A percentile compares a stretch with the other conserved stretches of the same genome.
These are phyloP conservation scores for Holacanthus passer DNA, from an alignment of 2,113 vertebrate species.

Conservation along the genomic window DNA sequence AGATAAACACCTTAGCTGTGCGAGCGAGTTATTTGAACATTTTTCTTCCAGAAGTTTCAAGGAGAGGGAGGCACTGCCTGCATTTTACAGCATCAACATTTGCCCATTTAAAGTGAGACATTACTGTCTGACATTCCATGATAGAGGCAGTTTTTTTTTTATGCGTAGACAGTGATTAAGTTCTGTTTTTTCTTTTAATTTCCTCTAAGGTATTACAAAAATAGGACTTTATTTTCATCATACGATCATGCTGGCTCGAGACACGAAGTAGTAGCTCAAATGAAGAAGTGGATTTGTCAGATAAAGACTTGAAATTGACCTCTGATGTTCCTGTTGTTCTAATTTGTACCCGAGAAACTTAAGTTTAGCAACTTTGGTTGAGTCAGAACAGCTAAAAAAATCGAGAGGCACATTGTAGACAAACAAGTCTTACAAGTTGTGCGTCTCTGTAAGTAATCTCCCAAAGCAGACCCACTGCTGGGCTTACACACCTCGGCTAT, in stretches of 20 bases:
- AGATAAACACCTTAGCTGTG: slow-evolving; percentile 67
- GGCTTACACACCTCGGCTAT: slow-evolving; percentile 53
- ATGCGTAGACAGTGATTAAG: not conserved
- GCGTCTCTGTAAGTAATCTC: slow-evolving; percentile 51
- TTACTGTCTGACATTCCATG: not conserved
- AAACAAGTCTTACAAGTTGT: slow-evolving; percentile 41
- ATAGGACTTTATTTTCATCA: not conserved
- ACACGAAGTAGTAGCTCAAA: no score
- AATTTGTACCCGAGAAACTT: slow-evolving; percentile 19
- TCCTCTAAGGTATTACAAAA: not conserved
- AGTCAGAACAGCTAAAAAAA: slow-evolving; percentile 9
- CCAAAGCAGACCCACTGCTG: slow-evolving; percentile 50
- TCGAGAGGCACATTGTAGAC: slow-evolving; percentile 14
- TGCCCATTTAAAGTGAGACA: not conserved
- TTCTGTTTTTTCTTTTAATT: not conserved
- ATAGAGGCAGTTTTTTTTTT: not conserved
- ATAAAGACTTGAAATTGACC: not conserved
- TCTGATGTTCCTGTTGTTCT: not conserved
- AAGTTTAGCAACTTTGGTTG: slow-evolving; percentile 16
- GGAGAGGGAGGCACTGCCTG: not conserved
- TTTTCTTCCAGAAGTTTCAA: slow-evolving; percentile 46
- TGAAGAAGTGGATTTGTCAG: no score
- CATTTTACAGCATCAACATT: slow-evolving; percentile 17
- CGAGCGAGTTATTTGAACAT: slow-evolving; percentile 34
- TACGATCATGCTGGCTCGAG: no score